phyloP scores from a whole-genome alignment of 2,888 invertebrate species.

The Prostheceraeus crozeri region DNA sequence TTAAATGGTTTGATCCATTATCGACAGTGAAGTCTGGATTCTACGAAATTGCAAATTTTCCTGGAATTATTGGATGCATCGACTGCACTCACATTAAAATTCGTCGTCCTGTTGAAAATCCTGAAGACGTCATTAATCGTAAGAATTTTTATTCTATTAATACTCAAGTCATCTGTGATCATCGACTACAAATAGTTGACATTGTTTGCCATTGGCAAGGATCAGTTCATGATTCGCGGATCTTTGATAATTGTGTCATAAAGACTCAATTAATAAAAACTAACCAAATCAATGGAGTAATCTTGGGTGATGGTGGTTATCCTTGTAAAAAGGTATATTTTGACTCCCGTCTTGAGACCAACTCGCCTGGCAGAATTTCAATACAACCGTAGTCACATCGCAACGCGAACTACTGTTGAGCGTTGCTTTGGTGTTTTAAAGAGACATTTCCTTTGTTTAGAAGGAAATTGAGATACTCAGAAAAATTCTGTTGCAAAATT shows the following conservation, averaged over 20 bases:
- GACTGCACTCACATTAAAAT: slow-evolving; percentile 6
- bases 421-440: slow-evolving; percentile 12
- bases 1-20: slow-evolving; percentile 21
- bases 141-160: slow-evolving; percentile 8
- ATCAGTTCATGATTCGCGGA: slow-evolving; percentile 5
- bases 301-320: slow-evolving; percentile 18
- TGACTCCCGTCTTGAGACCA: slow-evolving; percentile 5
- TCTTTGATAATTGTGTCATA: slow-evolving; percentile 24
- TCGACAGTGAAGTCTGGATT: neutral
- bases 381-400: slow-evolving; percentile 14
- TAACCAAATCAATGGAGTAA: neutral
- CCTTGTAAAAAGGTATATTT: slow-evolving; percentile 14
- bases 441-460: slow-evolving; percentile 4
- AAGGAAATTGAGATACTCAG: slow-evolving; percentile 23
- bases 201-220: slow-evolving; percentile 16
- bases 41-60: slow-evolving; percentile 1
- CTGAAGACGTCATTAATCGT: slow-evolving; percentile 10
- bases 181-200: slow-evolving; percentile 1
- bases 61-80: slow-evolving; percentile 15
- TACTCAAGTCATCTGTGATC: slow-evolving; percentile 12
- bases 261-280: no score
- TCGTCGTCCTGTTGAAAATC: neutral
- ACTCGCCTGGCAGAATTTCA: neutral
- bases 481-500: slow-evolving; percentile 12
- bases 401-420: neutral